Evolutionary conservation across 2,797 vertebrate genomes (phyloP).

Genomic region (Centropyge bicolor): DNA sequence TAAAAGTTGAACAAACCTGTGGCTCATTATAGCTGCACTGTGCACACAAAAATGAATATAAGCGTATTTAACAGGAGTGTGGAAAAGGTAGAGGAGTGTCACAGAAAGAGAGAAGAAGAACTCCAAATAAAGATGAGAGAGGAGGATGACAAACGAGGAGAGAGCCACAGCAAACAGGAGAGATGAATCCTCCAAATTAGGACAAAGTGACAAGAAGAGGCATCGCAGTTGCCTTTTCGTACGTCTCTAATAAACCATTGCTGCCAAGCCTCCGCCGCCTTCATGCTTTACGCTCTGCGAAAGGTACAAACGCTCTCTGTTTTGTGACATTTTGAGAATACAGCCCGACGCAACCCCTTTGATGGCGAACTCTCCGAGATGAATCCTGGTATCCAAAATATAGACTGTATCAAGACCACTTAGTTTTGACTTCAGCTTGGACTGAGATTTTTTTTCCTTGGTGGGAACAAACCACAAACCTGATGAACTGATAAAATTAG

Average conservation of each 20-base stretch:
- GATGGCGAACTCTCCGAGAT: constrained; percentile 24
- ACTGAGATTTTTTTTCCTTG: no score
- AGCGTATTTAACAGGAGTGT: not conserved
- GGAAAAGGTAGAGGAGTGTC: not conserved
- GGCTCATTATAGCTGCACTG: not conserved
- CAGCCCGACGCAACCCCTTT: constrained; percentile 5
- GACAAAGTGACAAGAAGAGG: constrained; percentile 28
- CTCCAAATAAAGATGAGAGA: constrained; percentile 16
- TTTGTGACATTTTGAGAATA: constrained; percentile 21
- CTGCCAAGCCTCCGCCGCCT: constrained; percentile 21
- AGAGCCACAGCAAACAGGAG: constrained; percentile 5
- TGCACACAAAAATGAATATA: not conserved
- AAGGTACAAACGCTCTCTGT: constrained; percentile 19
- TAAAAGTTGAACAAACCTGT: not conserved
- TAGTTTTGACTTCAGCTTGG: no score
- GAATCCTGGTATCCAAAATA: constrained; percentile 7
- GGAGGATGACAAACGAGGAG: constrained; percentile 13
- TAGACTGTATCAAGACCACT: not conserved
- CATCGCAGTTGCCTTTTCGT: not conserved
- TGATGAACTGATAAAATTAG: no score
- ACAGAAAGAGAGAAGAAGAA: not conserved
- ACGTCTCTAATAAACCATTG: constrained; percentile 18
- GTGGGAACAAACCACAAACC: no score
- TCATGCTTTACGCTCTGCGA: constrained; percentile 12
- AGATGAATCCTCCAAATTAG: constrained; percentile 36